Base-by-base conservation (phyloP, 1,140 invertebrate species). In the Temnothorax curvispinosus region DNA sequence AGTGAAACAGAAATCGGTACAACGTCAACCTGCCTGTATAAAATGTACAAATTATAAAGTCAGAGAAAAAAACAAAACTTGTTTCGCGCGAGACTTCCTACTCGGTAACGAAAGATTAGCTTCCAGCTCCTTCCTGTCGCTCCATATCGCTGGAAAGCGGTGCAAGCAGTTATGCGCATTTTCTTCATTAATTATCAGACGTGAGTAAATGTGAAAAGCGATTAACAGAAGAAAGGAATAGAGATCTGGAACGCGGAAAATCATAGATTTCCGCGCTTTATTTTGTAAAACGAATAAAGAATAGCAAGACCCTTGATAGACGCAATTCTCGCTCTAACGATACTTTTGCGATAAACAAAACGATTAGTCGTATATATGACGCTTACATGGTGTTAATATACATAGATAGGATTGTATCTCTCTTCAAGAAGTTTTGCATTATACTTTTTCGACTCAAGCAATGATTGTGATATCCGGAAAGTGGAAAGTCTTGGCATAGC, bases 401-500 rank as follows among this genome's bases (percentile, higher is more conserved):
- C 27, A 27, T 6, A 41, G 6, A 41, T 32, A 41, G n/a, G 5
- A n/a, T 41, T 3, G 7, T 69, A 27, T 38, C 27, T 52, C n/a
- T 67, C n/a, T 50, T 72, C 18, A 2, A 27, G 3, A 6, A 8
- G 47, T 21, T 38, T 80, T 4, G 7, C 21, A 13, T 56, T 81
- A n/a, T 21, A 47, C 4, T 47, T 82, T 58, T 82, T 74, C 15
- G 41, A 21, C 32, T 84, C 3, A 8, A 60, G 4, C 56, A 11
- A 60, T 27, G 56, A 75, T 75, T 27, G 69, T 60, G 41, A 47
- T 32, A 38, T 74, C 21, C 54, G 56, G 41, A 74, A 84, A 75
- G 54, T 74, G 80, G 80, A 84, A 84, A 84, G 80, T 82, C 54
- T 72, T 58, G 80, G 78, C 78, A 15, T 44, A 38, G 35, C 50